Evolutionary conservation across 2,113 vertebrate species (phyloP).

Genomic region (Nesogale talazaci): DNA sequence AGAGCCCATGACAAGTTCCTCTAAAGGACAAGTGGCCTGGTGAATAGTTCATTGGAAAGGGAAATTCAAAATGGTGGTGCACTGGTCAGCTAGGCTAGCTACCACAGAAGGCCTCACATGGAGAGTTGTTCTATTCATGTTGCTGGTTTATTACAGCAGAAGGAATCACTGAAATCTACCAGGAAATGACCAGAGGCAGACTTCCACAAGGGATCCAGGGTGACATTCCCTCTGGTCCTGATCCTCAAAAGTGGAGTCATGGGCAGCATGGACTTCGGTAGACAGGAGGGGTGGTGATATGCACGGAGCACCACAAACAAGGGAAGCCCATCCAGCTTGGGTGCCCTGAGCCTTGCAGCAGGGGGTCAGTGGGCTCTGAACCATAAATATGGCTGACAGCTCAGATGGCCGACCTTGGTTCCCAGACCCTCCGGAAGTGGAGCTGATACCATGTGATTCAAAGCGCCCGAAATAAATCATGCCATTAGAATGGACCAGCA

Average conservation of each 20-base stretch:
- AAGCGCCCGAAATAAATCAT: not conserved
- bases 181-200: not conserved
- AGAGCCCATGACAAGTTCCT: no score
- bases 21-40: no score
- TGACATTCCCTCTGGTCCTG: not conserved
- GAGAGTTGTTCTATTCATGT: not conserved
- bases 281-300: not conserved
- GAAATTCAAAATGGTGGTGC: no score
- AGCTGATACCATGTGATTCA: not conserved
- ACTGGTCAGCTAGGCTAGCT: no score
- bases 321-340: not conserved
- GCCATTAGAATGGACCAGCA: not conserved
- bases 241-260: not conserved
- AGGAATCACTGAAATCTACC: not conserved
- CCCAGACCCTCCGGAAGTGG: not conserved
- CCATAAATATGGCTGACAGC: not conserved
- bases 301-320: not conserved
- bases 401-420: not conserved
- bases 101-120: not conserved
- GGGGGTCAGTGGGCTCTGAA: not conserved
- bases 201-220: not conserved
- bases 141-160: not conserved
- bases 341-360: not conserved
- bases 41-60: no score
- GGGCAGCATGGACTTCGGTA: not conserved